Percentiles rank a stretch among this genome's conserved stretches.
phyloP scores from a whole-genome alignment of 2,888 invertebrate species.

The Drosophila infuscata region DNA sequence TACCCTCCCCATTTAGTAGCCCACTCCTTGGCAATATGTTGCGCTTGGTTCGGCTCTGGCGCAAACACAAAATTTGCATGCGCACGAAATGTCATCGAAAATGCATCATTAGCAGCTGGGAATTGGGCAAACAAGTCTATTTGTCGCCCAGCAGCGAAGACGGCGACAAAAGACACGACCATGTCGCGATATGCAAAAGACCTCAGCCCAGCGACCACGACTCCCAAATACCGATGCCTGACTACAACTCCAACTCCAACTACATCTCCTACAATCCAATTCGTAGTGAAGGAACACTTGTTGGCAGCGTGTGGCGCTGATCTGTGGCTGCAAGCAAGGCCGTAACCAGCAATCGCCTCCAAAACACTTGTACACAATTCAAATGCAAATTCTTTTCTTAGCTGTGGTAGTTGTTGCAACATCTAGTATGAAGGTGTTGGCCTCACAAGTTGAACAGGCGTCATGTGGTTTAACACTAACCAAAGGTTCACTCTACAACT shows the following conservation, averaged over 20 bases:
- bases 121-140: constrained; percentile 81
- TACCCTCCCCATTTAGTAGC: neutral
- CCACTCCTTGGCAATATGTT: constrained; percentile 30
- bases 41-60: constrained; percentile 45
- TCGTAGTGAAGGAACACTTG: constrained; percentile 61
- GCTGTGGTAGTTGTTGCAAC: constrained; percentile 10
- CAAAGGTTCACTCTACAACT: neutral
- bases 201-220: constrained; percentile 51
- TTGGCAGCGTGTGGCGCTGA: constrained; percentile 76
- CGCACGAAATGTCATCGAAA: constrained; percentile 75
- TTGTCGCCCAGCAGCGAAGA: constrained; percentile 67
- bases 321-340: constrained; percentile 42
- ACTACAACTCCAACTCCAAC: constrained; percentile 1
- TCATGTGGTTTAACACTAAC: constrained; percentile 10
- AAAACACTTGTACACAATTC: constrained; percentile 54
- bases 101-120: constrained; percentile 82
- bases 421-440: constrained; percentile 7
- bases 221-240: constrained; percentile 1
- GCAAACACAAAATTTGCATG: constrained; percentile 67
- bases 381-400: constrained; percentile 66
- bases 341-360: constrained; percentile 33
- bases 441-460: constrained; percentile 12
- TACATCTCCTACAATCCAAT: neutral
- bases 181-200: constrained; percentile 75
- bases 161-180: constrained; percentile 50